A percentile compares a stretch with the other conserved stretches of the same genome.
These are phyloP conservation scores for Mesembrinibis cayennensis DNA, from an alignment of 2,113 vertebrate species.

Conservation along the genomic window DNA sequence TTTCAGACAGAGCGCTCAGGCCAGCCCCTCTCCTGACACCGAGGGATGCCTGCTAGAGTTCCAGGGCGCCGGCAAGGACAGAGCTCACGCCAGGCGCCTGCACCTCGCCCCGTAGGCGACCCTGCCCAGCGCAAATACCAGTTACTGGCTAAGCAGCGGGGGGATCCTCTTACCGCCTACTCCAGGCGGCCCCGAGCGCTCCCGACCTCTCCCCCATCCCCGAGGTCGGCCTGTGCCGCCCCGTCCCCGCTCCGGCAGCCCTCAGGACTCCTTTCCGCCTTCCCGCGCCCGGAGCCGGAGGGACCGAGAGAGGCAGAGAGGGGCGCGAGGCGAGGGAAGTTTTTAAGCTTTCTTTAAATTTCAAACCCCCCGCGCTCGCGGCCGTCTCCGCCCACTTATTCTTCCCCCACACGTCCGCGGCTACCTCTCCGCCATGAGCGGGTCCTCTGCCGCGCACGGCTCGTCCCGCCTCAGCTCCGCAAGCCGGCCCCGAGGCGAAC, in stretches of 20 bases:
- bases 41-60: rapidly evolving
- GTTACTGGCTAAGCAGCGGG: no score
- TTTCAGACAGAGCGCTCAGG: rapidly evolving
- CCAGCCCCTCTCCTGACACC: rapidly evolving
- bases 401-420: not conserved
- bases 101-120: not conserved
- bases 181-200: not conserved
- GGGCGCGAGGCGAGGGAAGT: not conserved
- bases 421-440: not conserved
- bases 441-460: not conserved
- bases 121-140: rapidly evolving
- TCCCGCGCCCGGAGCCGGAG: not conserved
- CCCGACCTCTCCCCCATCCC: not conserved
- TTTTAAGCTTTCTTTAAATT: not conserved
- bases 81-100: not conserved
- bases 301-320: no score
- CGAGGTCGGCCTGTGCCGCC: rapidly evolving
- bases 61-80: rapidly evolving
- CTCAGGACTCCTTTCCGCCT: not conserved
- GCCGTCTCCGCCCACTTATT: not conserved
- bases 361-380: not conserved
- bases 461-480: not conserved
- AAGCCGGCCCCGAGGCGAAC: rapidly evolving
- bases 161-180: rapidly evolving
- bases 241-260: not conserved